Evolutionary conservation across 1,140 invertebrate species (phyloP).

Genomic region (Sinonovacula constricta): DNA sequence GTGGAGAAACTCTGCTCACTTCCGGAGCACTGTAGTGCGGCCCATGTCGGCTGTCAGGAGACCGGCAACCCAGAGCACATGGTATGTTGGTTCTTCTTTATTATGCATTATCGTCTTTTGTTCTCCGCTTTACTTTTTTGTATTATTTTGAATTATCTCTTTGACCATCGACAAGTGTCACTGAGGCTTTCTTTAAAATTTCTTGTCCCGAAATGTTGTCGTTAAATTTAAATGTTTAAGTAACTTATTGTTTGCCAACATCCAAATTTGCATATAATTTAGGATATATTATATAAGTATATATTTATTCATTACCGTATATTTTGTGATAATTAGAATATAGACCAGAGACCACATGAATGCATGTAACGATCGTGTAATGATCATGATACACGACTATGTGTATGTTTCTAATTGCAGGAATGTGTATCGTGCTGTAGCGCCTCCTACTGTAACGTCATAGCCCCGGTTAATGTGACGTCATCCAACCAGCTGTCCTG

Average conservation of each 20-base stretch:
- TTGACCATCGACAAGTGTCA: too few relatives aligned
- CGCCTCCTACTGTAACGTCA: conserved; percentile 60
- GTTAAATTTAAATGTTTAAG: neutral
- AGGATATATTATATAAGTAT: neutral
- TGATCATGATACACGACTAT: too few relatives aligned
- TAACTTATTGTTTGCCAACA: neutral
- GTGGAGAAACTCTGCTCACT: conserved; percentile 59
- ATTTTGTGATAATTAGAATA: neutral
- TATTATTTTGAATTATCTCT: too few relatives aligned
- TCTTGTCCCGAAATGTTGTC: neutral
- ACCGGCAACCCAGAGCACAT: conserved; percentile 24
- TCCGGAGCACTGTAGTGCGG: conserved; percentile 44
- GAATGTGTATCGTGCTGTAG: conserved; percentile 60
- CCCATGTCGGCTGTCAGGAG: conserved; percentile 52
- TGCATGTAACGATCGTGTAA: neutral
- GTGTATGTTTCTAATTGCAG: conserved; percentile 47
- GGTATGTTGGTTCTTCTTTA: conserved; percentile 19
- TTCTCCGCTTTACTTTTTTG: too few relatives aligned
- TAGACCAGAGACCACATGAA: neutral
- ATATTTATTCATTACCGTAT: neutral
- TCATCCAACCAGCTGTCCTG: conserved; percentile 53
- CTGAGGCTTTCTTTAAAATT: neutral
- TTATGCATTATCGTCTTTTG: too few relatives aligned
- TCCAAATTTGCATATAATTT: neutral
- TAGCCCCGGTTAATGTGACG: conserved; percentile 50